Evolutionary conservation across 53 echinoderm and acorn worm genomes (phyloP), one percentile per base, ranked within the genome.

Genomic region (Echinometra lucunter): DNA sequence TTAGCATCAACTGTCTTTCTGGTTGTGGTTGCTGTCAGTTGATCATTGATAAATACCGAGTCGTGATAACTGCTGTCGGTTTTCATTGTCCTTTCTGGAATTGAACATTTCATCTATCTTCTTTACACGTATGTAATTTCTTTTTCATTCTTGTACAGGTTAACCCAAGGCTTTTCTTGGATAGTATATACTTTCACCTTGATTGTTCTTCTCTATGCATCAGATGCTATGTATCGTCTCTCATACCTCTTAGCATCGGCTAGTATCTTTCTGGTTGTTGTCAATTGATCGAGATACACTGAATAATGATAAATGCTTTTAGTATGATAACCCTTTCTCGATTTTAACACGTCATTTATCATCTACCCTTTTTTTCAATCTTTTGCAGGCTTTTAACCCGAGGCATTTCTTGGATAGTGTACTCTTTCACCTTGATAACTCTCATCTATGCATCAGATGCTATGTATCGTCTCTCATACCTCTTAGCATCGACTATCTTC

Each of bases 401-500:
- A 58, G 89, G 69, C 23, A 2, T 96, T 21, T 92, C 96, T 25
- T 92, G 92, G 95, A 66, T 93, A 38, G 57, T 96, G 28, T 66
- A 96, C 28, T 38, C 74, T 74, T 92, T 96, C 56, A 89, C 92
- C 11, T 12, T 96, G 30, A 56, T 82, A 35, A 44, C 95, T 25
- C 74, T 96, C 3, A 80, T 96, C 12, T 96, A 88, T 45, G 96
- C 89, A 17, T 72, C 94, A 0, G 96, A 96, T 28, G 87, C 95
- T 4, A 89, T 95, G 66, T 96, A 96, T 70, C 92, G 96, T 44
- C 92, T 95, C 40, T 75, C 95, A n/a, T 96, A 96, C 82, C 82
- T 95, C 95, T 35, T 96, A 4, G 94, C 96, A 32, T 88, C 92
- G 0, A 30, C 95, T 15, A 23, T 96, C 28, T 60, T 96, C 37